These are phyloP conservation scores for Hemibagrus wyckioides DNA, from an alignment of 2,113 vertebrate species.

Conservation along the genomic window DNA sequence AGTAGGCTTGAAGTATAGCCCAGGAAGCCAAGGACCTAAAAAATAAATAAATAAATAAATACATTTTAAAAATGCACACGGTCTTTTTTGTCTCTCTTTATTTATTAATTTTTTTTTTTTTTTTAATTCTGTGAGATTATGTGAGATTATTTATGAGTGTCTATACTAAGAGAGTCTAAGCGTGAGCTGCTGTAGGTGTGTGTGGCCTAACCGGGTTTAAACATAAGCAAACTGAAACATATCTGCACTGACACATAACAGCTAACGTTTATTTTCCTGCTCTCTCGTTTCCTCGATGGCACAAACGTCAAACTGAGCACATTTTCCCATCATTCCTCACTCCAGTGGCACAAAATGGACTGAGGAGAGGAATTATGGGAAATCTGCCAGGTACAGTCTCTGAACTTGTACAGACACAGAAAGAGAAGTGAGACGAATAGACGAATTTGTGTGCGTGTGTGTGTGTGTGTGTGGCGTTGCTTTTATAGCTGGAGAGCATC, in stretches of 20 bases:
- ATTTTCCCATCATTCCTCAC: constrained; percentile 39
- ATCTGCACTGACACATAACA: constrained; percentile 37
- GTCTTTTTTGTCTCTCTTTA: too few relatives aligned
- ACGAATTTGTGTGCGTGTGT: background rate
- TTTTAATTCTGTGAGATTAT: background rate
- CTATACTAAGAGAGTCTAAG: background rate
- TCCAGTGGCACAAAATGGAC: constrained; percentile 28
- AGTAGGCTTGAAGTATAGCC: background rate
- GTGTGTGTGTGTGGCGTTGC: constrained; percentile 63
- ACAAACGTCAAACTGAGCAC: constrained; percentile 40
- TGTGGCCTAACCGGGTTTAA: background rate
- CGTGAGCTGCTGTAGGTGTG: constrained; percentile 59
- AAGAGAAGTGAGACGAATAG: constrained; percentile 18
- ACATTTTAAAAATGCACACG: background rate
- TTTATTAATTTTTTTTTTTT: too few relatives aligned
- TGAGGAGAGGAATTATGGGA: constrained; percentile 23
- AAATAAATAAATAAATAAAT: background rate
- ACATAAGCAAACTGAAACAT: constrained; percentile 41
- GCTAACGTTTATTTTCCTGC: constrained; percentile 37
- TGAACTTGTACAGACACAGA: constrained; percentile 6
- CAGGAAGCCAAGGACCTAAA: background rate
- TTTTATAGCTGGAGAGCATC: constrained; percentile 84
- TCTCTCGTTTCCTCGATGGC: constrained; percentile 25
- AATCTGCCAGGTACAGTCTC: constrained; percentile 31
- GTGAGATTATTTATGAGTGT: background rate